These are phyloP conservation scores for Synanthedon andrenaeformis DNA, from an alignment of 2,888 invertebrate genomes.

Conservation along the genomic window DNA sequence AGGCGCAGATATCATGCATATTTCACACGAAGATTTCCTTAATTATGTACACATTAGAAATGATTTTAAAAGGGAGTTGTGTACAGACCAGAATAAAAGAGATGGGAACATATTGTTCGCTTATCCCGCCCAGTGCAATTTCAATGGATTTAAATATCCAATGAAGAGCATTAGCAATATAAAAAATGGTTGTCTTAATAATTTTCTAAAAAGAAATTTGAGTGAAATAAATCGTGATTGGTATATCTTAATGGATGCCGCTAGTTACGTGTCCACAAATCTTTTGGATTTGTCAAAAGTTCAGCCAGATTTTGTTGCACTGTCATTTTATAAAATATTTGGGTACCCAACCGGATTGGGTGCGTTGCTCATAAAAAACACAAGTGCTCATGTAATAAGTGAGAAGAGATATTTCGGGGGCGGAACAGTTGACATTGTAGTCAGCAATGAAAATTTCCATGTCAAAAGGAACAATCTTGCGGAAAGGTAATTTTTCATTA, in stretches of 20 bases:
- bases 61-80: slow-evolving; percentile 2
- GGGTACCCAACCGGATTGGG: slow-evolving; percentile 95
- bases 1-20: slow-evolving; percentile 65
- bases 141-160: slow-evolving; percentile 92
- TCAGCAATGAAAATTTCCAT: slow-evolving; percentile 79
- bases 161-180: slow-evolving; percentile 76
- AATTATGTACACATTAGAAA: slow-evolving; percentile 24
- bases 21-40: slow-evolving; percentile 72
- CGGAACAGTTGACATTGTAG: slow-evolving; percentile 89
- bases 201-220: slow-evolving; percentile 37
- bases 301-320: slow-evolving; percentile 88
- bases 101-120: slow-evolving; percentile 74
- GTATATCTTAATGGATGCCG: slow-evolving; percentile 89
- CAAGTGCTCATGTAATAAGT: slow-evolving; percentile 69
- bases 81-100: slow-evolving; percentile 21
- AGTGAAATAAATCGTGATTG: slow-evolving; percentile 64
- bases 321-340: slow-evolving; percentile 98
- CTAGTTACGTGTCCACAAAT: slow-evolving; percentile 83
- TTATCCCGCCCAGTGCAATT: slow-evolving; percentile 95
- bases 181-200: slow-evolving; percentile 70
- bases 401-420: slow-evolving; percentile 89
- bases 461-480: slow-evolving; percentile 75
- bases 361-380: slow-evolving; percentile 83
- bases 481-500: slow-evolving; percentile 73
- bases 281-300: slow-evolving; percentile 77